Conservation (phyloP, 2,888 invertebrate species). For the Habroteleia sp. region DNA sequence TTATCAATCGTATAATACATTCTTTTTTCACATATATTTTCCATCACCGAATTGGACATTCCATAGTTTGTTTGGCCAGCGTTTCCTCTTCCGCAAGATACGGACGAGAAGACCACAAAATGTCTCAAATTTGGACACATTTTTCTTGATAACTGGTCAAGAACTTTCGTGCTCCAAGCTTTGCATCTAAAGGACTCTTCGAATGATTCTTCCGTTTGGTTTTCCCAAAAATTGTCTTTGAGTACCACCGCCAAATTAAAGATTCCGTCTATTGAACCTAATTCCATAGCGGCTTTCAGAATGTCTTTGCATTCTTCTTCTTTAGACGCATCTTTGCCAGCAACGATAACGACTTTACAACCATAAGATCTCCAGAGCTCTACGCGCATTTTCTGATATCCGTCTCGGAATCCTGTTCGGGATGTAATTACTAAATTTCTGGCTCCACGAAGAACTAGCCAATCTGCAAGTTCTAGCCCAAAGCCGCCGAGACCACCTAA, state of each 20-base stretch:
- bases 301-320: constrained; percentile 87
- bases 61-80: constrained; percentile 86
- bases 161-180: constrained; percentile 74
- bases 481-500: constrained; percentile 95
- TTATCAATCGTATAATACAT: too few species aligned
- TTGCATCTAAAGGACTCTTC: constrained; percentile 83
- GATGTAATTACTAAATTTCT: constrained; percentile 90
- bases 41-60: constrained; percentile 83
- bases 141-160: constrained; percentile 59
- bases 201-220: constrained; percentile 82
- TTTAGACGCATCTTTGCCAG: constrained; percentile 86
- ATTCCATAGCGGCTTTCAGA: constrained; percentile 82
- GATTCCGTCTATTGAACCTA: constrained; percentile 84
- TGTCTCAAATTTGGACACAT: constrained; percentile 75
- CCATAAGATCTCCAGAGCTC: constrained; percentile 87
- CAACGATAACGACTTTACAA: constrained; percentile 86
- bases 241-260: constrained; percentile 86
- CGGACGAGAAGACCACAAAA: constrained; percentile 86
- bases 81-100: constrained; percentile 85
- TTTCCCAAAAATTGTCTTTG: constrained; percentile 82
- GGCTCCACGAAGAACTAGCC: constrained; percentile 92
- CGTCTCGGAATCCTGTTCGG: constrained; percentile 88
- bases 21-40: constrained; percentile 83
- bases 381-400: constrained; percentile 90
- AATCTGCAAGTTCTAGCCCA: constrained; percentile 93